A percentile compares a stretch with the other conserved stretches of the same genome.
Evolutionary conservation across 2,797 vertebrate species (phyloP).

Genomic region (Coreius guichenoti): DNA sequence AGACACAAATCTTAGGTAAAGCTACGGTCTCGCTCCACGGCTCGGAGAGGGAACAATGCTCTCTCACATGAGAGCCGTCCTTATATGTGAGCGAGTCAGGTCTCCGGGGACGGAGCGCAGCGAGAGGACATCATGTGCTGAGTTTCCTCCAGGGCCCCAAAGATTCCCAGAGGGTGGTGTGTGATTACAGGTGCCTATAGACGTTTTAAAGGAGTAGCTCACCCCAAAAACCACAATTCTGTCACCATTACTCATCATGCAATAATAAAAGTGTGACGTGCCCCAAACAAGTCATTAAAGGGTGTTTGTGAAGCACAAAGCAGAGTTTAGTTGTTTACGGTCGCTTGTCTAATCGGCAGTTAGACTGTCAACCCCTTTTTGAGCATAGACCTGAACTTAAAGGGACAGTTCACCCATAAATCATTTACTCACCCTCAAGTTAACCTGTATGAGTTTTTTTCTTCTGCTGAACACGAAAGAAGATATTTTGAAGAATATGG

Average conservation of each 20-base stretch:
- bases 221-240: background rate
- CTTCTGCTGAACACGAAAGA: too few species aligned
- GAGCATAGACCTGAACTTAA: too few species aligned
- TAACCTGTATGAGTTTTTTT: too few species aligned
- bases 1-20: constrained; percentile 37
- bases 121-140: constrained; percentile 20
- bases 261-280: background rate
- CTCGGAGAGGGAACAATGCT: constrained; percentile 54
- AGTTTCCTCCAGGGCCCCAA: constrained; percentile 23
- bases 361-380: too few species aligned
- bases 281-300: background rate
- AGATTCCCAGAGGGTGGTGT: background rate
- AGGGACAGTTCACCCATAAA: too few species aligned
- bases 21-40: constrained; percentile 6
- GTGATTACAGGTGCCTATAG: constrained; percentile 14
- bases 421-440: too few species aligned
- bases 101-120: constrained; percentile 9
- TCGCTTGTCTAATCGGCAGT: background rate
- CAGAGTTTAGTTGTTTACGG: background rate
- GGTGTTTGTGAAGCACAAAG: background rate
- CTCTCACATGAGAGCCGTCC: constrained; percentile 50
- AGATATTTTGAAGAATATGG: too few species aligned
- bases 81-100: constrained; percentile 43
- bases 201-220: background rate
- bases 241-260: background rate